Percentiles rank a stretch among this genome's conserved stretches.
phyloP scores from a whole-genome alignment of 2,888 invertebrate species.

The Euspilapteryx auroguttella region DNA sequence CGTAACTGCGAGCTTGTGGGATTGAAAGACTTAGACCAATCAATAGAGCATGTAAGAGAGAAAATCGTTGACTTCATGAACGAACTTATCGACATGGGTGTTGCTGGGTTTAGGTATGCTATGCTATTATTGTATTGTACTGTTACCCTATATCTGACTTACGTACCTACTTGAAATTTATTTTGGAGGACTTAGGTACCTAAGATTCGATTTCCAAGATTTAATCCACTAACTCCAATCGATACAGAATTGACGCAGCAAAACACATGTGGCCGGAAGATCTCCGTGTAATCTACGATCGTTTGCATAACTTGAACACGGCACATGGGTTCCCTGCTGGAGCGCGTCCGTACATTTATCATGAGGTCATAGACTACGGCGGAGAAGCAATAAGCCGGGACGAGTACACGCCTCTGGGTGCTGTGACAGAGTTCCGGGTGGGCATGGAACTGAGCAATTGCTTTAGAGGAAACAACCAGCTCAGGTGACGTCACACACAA shows the following conservation, averaged over 20 bases:
- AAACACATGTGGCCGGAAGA: conserved; percentile 81
- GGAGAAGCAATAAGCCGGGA: conserved; percentile 44
- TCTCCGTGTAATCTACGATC: conserved; percentile 64
- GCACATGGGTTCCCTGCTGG: conserved; percentile 64
- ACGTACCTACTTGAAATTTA: too few species aligned
- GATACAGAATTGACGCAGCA: conserved; percentile 69
- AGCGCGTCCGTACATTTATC: conserved; percentile 69
- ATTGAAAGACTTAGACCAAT: conserved; percentile 77
- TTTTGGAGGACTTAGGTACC: too few species aligned
- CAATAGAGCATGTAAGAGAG: conserved; percentile 63
- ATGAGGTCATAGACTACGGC: conserved; percentile 76
- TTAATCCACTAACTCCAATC: too few species aligned
- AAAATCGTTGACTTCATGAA: conserved; percentile 71
- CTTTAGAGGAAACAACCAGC: conserved; percentile 46
- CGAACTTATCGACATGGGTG: conserved; percentile 66
- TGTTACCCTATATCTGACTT: too few species aligned
- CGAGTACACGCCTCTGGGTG: conserved; percentile 57
- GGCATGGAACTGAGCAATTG: conserved; percentile 43
- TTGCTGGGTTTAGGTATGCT: conserved; percentile 74
- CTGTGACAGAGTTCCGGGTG: conserved; percentile 69
- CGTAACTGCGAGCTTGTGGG: conserved; percentile 77
- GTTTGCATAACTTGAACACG: conserved; percentile 63
- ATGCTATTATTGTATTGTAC: too few species aligned
- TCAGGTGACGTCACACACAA: too few species aligned
- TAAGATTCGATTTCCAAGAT: too few species aligned